These are phyloP conservation scores for Leptopilina syphax DNA, from an alignment of 2,888 invertebrate genomes.

Conservation along the genomic window DNA sequence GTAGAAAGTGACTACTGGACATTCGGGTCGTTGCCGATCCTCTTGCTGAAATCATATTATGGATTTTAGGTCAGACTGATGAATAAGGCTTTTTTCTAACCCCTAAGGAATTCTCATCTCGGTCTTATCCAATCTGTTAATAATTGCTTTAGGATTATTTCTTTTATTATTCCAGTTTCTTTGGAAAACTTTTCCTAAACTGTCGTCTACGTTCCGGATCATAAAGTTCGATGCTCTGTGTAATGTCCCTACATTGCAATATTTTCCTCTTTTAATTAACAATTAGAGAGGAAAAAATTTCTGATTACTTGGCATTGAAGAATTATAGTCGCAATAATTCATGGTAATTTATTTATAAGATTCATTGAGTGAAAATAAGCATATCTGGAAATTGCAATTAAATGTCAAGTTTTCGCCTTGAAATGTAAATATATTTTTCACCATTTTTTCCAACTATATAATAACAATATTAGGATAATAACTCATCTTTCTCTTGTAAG, in stretches of 20 bases:
- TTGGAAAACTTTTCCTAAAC: no score
- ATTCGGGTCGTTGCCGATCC: constrained; percentile 43
- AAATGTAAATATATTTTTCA: constrained; percentile 18
- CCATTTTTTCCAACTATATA: not conserved
- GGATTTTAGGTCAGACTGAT: constrained; percentile 14
- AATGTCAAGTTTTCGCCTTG: constrained; percentile 38
- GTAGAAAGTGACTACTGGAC: constrained; percentile 47
- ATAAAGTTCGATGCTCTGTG: no score
- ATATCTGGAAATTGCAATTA: constrained; percentile 16
- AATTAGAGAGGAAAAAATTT: not conserved
- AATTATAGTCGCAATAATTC: constrained; percentile 34
- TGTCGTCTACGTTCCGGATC: no score
- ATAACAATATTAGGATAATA: constrained; percentile 22
- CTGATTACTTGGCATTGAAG: not conserved
- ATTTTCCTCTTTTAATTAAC: constrained; percentile 4
- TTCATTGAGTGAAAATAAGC: not conserved
- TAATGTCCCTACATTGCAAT: not conserved
- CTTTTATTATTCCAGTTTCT: no score
- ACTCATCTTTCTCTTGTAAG: not conserved
- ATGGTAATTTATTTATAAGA: constrained; percentile 35
- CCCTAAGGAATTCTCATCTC: no score
- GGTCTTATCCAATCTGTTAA: no score
- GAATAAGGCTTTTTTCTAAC: no score
- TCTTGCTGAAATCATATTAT: constrained; percentile 31
- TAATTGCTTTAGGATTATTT: no score